Conservation (phyloP, 2,113 vertebrate species). For the Psittacus erithacus region DNA sequence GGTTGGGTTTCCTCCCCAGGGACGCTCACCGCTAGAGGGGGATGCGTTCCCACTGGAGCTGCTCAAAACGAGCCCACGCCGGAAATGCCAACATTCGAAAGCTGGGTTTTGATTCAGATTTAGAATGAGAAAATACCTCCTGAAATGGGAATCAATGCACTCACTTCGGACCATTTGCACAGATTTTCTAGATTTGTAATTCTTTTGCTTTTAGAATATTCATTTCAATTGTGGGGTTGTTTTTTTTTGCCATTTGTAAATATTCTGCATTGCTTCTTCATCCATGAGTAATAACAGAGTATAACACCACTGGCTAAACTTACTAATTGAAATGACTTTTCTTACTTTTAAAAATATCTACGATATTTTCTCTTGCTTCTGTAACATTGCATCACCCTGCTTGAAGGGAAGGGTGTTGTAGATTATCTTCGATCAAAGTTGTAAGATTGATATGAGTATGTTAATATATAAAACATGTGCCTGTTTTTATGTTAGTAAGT, state of each 20-base stretch:
- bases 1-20: not conserved
- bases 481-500: slow-evolving; percentile 39
- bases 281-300: not conserved
- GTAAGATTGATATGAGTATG: not conserved
- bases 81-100: not conserved
- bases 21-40: not conserved
- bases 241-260: not conserved
- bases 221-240: not conserved
- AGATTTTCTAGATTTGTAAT: not conserved
- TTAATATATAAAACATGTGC: not conserved
- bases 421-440: not conserved
- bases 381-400: not conserved
- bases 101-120: not conserved
- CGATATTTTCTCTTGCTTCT: not conserved
- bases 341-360: not conserved
- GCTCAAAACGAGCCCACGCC: accelerated
- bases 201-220: not conserved
- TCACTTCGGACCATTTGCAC: not conserved
- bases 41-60: accelerated
- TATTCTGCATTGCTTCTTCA: not conserved
- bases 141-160: not conserved
- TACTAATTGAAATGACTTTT: not conserved
- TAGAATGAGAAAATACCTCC: not conserved
- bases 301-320: not conserved
- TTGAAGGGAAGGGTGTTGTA: not conserved